These are phyloP conservation scores for Drosophila nigromelanica DNA, from an alignment of 1,140 invertebrate species.

Conservation along the genomic window DNA sequence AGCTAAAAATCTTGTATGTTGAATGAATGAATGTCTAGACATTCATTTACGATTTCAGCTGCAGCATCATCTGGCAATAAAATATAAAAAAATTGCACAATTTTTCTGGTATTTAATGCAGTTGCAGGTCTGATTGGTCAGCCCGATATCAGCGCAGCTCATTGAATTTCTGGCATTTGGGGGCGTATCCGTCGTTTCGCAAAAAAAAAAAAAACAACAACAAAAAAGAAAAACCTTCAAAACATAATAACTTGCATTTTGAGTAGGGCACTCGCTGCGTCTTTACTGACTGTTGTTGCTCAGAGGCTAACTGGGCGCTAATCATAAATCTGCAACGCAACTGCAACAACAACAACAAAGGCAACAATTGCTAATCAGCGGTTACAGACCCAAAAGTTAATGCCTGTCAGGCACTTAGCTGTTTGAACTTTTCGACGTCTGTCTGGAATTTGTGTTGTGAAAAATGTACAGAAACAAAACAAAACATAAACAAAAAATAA, in stretches of 20 bases:
- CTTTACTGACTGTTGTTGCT: conserved; percentile 26
- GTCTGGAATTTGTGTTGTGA: conserved; percentile 69
- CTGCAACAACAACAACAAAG: conserved; percentile 41
- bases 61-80: background rate
- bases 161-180: conserved; percentile 80
- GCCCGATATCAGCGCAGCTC: conserved; percentile 60
- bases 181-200: conserved; percentile 64
- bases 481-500: conserved; percentile 47
- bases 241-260: conserved; percentile 79
- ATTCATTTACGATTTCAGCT: background rate
- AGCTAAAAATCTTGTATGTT: conserved; percentile 4
- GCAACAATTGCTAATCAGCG: conserved; percentile 58
- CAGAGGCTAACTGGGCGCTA: conserved; percentile 60
- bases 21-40: background rate
- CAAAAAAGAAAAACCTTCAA: conserved; percentile 60
- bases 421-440: conserved; percentile 73
- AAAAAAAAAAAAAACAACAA: conserved; percentile 34
- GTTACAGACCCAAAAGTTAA: conserved; percentile 68
- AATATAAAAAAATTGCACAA: conserved; percentile 33
- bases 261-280: conserved; percentile 74
- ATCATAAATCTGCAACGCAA: conserved; percentile 80
- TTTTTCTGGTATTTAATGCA: conserved; percentile 8
- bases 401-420: conserved; percentile 77
- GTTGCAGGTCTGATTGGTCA: conserved; percentile 61
- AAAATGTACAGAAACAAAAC: conserved; percentile 41